Evolutionary conservation across 2,888 invertebrate species (phyloP).

Genomic region (Diaphora mendica): DNA sequence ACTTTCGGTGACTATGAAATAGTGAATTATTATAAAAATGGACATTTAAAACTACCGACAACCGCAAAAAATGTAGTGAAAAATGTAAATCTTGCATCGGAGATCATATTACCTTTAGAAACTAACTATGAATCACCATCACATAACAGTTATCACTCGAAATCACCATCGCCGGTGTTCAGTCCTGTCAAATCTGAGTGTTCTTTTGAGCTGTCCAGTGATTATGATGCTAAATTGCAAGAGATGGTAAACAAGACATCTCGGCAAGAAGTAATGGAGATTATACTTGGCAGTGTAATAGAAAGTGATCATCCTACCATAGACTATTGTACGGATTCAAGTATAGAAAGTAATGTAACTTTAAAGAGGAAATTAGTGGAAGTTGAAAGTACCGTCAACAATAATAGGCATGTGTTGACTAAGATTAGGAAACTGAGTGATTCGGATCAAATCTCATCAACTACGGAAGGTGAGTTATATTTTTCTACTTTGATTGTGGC

Average conservation of each 20-base stretch:
- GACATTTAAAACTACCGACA: conserved; percentile 67
- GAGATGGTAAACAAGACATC: conserved; percentile 81
- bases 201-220: conserved; percentile 77
- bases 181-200: conserved; percentile 82
- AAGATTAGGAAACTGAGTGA: conserved; percentile 76
- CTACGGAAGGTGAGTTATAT: conserved; percentile 73
- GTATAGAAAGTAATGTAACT: conserved; percentile 61
- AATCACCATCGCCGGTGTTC: conserved; percentile 55
- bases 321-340: conserved; percentile 72
- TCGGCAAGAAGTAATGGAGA: conserved; percentile 82
- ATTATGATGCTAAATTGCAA: conserved; percentile 79
- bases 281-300: conserved; percentile 76
- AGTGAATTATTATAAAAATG: conserved; percentile 75
- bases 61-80: conserved; percentile 66
- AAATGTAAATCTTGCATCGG: conserved; percentile 66
- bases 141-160: conserved; percentile 25
- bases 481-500: not conserved
- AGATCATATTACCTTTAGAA: conserved; percentile 72
- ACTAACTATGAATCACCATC: conserved; percentile 36
- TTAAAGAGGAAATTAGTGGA: conserved; percentile 71
- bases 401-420: conserved; percentile 72
- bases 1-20: conserved; percentile 70
- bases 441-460: conserved; percentile 80
- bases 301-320: conserved; percentile 74
- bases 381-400: conserved; percentile 69